Evolutionary conservation across 1,140 invertebrate genomes (phyloP), one percentile per base, ranked within the genome.

Genomic region (Lutraria rhynchaena): DNA sequence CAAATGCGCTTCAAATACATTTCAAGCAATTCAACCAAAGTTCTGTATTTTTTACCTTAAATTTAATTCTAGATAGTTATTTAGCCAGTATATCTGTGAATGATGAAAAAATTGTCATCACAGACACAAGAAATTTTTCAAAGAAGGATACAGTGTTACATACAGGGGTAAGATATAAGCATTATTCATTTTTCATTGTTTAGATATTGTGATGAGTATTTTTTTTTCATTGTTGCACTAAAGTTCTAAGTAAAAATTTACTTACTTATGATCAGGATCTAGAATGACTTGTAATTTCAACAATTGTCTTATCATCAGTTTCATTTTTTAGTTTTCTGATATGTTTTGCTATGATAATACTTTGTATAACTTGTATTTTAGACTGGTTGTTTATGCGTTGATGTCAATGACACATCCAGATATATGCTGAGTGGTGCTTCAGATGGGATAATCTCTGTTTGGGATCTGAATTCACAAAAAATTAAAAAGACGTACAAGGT

Each of bases 401-500:
- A 89, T 77, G 87, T 89, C 61, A 90, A 87, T 76, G 88, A 90
- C 17, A 85, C 83, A 15, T 89, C 90, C 7, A 76, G 90, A 11
- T 90, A 89, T 67, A 27, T 92, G 44, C 67, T 92, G 9, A 84
- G 67, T 71, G 90, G 90, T 24, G 88, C 88, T 2, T 78, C 71
- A 9, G 87, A 89, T 78, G 82, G 85, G 19, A 55, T 80, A 22
- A 86, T 92, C 2, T 83, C 82, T 55, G 83, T 91, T 9, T 92
- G 88, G 87, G 91, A 92, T 65, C 81, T 90, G 5, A 91, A 92
- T 63, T 84, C 83, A 31, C 81, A 86, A n/a, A 87, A 87, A 33
- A 53, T 89, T 13, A 90, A 89, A 61, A 92, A 90, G 73, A 83
- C 87, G 19, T 92, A 89, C 74, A 87, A 89, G 87, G 90, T 91